These are phyloP conservation scores for Drosophila simulans DNA, from an alignment of 1,140 invertebrate species.

Conservation along the genomic window DNA sequence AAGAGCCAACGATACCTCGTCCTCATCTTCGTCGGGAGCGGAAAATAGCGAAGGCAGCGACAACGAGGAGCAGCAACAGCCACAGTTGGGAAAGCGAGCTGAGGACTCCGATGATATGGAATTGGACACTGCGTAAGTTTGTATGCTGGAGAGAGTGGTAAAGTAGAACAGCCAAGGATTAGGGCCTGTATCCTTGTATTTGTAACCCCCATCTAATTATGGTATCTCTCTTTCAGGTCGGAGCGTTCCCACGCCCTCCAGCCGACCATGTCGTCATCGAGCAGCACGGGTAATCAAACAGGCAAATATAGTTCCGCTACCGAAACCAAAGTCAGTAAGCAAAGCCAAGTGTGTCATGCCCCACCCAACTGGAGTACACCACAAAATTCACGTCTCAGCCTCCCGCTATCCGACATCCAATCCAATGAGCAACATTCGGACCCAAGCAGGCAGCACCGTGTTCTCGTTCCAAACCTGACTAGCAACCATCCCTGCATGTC, in stretches of 20 bases:
- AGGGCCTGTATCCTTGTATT: too few species aligned
- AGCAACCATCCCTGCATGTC: constrained; percentile 16
- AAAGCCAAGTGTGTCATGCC: constrained; percentile 87
- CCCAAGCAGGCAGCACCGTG: constrained; percentile 14
- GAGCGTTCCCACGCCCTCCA: constrained; percentile 72
- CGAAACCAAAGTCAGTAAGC: constrained; percentile 98
- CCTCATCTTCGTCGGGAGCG: constrained; percentile 54
- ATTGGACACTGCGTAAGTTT: constrained; percentile 83
- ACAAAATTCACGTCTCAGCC: constrained; percentile 74
- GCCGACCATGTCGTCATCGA: constrained; percentile 64
- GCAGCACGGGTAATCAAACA: constrained; percentile 84
- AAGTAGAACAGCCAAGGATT: constrained; percentile 63
- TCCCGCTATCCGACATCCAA: constrained; percentile 34
- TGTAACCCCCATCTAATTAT: not conserved
- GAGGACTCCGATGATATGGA: constrained; percentile 78
- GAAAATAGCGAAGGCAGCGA: constrained; percentile 68
- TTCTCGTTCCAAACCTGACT: constrained; percentile 20
- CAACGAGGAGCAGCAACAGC: constrained; percentile 43
- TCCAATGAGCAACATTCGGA: constrained; percentile 41
- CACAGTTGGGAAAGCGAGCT: constrained; percentile 38
- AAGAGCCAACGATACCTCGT: constrained; percentile 86
- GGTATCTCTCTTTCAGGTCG: constrained; percentile 65
- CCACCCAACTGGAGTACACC: constrained; percentile 76
- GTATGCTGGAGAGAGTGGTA: constrained; percentile 63
- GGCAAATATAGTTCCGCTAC: constrained; percentile 85